A percentile compares a stretch with the other conserved stretches of the same genome.
Evolutionary conservation across 2,797 vertebrate species (phyloP).

Genomic region (Hoplostethus mediterraneus): DNA sequence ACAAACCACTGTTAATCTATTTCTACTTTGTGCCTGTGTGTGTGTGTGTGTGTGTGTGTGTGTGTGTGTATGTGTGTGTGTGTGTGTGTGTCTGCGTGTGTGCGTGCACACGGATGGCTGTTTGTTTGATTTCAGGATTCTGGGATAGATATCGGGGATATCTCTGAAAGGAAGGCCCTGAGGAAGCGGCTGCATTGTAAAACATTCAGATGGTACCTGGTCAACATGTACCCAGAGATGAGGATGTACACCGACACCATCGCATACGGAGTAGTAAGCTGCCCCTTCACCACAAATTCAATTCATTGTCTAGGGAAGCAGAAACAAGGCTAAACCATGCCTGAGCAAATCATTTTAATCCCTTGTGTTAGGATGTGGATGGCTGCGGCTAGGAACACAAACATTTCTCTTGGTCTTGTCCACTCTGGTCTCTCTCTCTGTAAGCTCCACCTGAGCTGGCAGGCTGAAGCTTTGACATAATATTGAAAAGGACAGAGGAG

Average conservation of each 20-base stretch:
- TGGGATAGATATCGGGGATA: conserved; percentile 96
- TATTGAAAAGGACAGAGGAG: not conserved
- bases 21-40: conserved; percentile 19
- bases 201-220: conserved; percentile 98
- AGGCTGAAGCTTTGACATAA: not conserved
- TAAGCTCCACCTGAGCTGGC: not conserved
- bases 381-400: conserved; percentile 52
- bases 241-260: conserved; percentile 96
- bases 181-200: conserved; percentile 96
- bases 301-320: conserved; percentile 31
- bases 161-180: conserved; percentile 94
- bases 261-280: conserved; percentile 95
- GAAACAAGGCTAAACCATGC: conserved; percentile 39
- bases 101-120: not conserved
- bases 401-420: conserved; percentile 15
- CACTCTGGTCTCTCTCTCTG: not conserved
- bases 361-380: conserved; percentile 37
- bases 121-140: conserved; percentile 86
- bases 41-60: no score
- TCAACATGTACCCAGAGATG: conserved; percentile 98
- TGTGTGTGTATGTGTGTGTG: conserved; percentile 35
- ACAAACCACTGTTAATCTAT: conserved; percentile 42
- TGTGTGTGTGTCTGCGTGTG: conserved; percentile 13
- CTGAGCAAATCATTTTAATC: conserved; percentile 60
- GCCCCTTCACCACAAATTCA: conserved; percentile 39